Evolutionary conservation across 1,140 invertebrate species (phyloP).

Genomic region (Macrotrachela quadricornifera): DNA sequence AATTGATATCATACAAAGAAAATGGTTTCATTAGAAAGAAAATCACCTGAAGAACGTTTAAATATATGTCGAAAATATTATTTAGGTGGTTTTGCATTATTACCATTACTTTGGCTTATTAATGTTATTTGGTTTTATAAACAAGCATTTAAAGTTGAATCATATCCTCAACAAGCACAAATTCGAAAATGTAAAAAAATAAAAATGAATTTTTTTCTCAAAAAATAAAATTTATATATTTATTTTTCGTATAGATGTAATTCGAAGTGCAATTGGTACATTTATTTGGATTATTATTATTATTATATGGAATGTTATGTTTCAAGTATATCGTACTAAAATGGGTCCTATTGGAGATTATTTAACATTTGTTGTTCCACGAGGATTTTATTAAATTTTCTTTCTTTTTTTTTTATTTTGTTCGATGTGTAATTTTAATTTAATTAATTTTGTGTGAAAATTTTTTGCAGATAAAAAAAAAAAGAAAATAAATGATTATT

Average conservation of each 20-base stretch:
- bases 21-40: no score
- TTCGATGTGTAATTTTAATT: not conserved
- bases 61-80: slow-evolving; percentile 7
- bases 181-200: slow-evolving; percentile 1
- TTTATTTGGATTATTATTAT: not conserved
- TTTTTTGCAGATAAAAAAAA: no score
- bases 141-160: slow-evolving; percentile 6
- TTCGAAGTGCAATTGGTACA: not conserved
- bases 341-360: slow-evolving; percentile 6
- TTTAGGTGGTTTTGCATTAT: slow-evolving; percentile 5
- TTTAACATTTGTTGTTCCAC: slow-evolving; percentile 7
- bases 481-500: no score
- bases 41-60: not conserved
- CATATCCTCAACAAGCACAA: slow-evolving; percentile 1
- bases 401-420: slow-evolving; percentile 7
- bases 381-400: not conserved
- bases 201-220: not conserved
- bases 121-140: slow-evolving; percentile 9
- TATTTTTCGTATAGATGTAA: not conserved
- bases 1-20: no score
- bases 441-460: not conserved
- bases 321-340: not conserved
- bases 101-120: slow-evolving; percentile 8
- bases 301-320: slow-evolving; percentile 5
- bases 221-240: not conserved